Percentiles rank a stretch among this genome's conserved stretches.
phyloP scores from a whole-genome alignment of 2,113 vertebrate genomes.

The Microtus pennsylvanicus region DNA sequence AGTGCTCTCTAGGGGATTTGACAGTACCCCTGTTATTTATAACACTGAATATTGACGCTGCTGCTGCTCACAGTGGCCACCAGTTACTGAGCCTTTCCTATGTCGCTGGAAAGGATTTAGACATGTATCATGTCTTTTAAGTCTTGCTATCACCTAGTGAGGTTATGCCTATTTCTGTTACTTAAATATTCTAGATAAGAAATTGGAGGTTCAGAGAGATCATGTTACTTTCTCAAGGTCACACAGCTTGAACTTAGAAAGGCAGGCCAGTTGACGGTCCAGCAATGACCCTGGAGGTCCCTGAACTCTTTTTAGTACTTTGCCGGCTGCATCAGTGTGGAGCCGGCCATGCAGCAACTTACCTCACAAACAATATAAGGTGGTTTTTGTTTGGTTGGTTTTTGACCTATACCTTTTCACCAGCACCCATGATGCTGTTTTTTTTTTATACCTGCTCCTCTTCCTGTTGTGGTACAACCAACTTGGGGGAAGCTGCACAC shows the following conservation, averaged over 20 bases:
- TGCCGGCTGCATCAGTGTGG: fast-evolving
- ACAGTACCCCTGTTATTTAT: not conserved
- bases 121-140: not conserved
- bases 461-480: not conserved
- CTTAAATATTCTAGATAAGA: not conserved
- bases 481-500: not conserved
- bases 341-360: fast-evolving
- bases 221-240: not conserved
- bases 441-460: no score
- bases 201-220: slow-evolving; percentile 11
- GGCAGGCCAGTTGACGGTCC: not conserved
- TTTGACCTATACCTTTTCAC: not conserved
- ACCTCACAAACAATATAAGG: not conserved
- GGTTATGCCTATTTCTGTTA: not conserved
- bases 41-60: not conserved
- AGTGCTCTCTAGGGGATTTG: not conserved
- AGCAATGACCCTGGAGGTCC: not conserved
- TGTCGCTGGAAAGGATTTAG: not conserved
- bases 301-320: no score
- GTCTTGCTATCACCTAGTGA: not conserved
- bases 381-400: not conserved
- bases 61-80: not conserved
- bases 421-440: not conserved
- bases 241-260: not conserved
- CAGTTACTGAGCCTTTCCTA: not conserved